Evolutionary conservation across 2,113 vertebrate genomes (phyloP), one percentile per base, ranked within the genome.

Genomic region (Platycercus adscitus): DNA sequence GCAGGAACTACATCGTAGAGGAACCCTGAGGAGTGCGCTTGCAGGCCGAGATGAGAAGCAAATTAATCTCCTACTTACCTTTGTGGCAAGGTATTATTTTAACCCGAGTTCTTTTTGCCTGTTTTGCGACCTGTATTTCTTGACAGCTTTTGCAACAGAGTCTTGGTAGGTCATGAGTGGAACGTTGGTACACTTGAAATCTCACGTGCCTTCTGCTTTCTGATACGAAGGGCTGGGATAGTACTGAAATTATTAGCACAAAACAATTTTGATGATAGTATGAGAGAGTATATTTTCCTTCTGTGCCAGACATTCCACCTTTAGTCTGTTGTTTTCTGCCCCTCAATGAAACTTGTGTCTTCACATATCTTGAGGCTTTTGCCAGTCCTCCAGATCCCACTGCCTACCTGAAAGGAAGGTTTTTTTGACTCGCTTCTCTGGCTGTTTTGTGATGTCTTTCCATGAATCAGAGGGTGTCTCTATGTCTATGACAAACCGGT

Each of bases 1-100:
- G 87, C 98, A 99, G 91, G 99, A 99, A 39, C 96, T 99, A 26
- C 98, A 98, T 91, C 98, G 99, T 91, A 98, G 99, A 98, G 99
- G 99, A 93, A 99, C 99, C 0, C 95, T 99, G 92, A 98, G 98
- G 88, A 99, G 99, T 52, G 99, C 99, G 2, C 98, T 99, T n/a
- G 99, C 99, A 31, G 99, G 99, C 58, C 97, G 99, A 92, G 98
- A 99, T 8, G 99, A 99, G 94, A 97, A 98, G 86, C 98, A 98
- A 58, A 97, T 99, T 44, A 97, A 96, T 61, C 93, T 81, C 50
- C 95, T 99, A 28, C 99, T 99, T 93, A 98, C 97, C 82, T 99
- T 99, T 95, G 97, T 99, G 76, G 98, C 99, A 41, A 98, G 98
- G 99, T 99, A 98, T 66, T 95, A 41, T 52, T 88, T 88, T 92